Evolutionary conservation across 2,888 invertebrate species (phyloP).

Genomic region (Drosophila formosana): DNA sequence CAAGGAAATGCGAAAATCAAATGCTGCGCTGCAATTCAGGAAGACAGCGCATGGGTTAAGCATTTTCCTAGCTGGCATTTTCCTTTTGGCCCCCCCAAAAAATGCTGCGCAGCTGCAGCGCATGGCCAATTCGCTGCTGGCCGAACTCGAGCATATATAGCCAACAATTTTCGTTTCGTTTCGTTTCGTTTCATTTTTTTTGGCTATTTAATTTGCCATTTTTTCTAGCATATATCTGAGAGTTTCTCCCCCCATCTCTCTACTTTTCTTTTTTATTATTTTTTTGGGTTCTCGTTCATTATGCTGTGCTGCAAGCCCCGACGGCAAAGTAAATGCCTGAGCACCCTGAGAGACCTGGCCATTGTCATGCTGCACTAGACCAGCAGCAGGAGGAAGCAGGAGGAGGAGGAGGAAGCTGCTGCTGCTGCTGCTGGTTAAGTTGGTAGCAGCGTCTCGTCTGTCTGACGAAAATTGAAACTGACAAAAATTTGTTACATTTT

Average conservation of each 20-base stretch:
- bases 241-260: conserved; percentile 28
- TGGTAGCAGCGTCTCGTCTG: conserved; percentile 32
- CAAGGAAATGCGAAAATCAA: conserved; percentile 78
- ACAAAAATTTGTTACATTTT: conserved; percentile 81
- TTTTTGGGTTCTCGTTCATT: conserved; percentile 73
- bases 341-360: conserved; percentile 64
- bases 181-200: conserved; percentile 51
- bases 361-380: conserved; percentile 65
- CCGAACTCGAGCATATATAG: conserved; percentile 13
- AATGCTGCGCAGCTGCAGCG: conserved; percentile 71
- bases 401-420: conserved; percentile 1
- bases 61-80: conserved; percentile 21
- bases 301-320: conserved; percentile 78
- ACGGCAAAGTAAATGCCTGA: conserved; percentile 82
- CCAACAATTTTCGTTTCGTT: conserved; percentile 19
- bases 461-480: conserved; percentile 82
- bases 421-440: conserved; percentile 44
- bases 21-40: conserved; percentile 63
- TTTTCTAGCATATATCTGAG: conserved; percentile 74
- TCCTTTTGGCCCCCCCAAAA: conserved; percentile 14
- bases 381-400: conserved; percentile 9
- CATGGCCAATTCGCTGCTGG: conserved; percentile 53
- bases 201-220: conserved; percentile 79
- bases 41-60: conserved; percentile 57
- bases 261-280: conserved; percentile 29